These are phyloP conservation scores for Phataginus tetradactyla DNA, from an alignment of 2,797 vertebrate genomes.

Conservation along the genomic window DNA sequence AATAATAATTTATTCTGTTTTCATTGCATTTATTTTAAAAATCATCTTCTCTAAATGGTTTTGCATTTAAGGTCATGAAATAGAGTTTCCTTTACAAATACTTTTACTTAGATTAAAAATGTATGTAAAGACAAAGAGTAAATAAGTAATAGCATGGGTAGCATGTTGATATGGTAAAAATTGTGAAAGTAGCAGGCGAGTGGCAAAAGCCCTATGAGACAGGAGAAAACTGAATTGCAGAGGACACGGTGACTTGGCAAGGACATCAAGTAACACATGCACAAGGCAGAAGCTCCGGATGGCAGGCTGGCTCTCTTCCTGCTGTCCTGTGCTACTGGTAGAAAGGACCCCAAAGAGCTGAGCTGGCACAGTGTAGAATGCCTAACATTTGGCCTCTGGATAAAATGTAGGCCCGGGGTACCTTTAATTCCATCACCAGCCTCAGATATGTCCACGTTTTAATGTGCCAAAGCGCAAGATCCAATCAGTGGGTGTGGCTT, in stretches of 20 bases:
- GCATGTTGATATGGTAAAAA: neutral
- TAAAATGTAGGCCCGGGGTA: neutral
- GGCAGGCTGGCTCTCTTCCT: neutral
- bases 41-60: neutral
- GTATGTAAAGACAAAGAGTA: constrained; percentile 37
- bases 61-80: neutral
- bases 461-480: neutral
- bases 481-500: neutral
- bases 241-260: neutral
- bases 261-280: neutral
- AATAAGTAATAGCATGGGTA: neutral
- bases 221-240: neutral
- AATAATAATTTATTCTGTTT: neutral
- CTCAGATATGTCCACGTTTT: neutral
- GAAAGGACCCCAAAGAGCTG: neutral
- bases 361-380: neutral
- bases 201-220: neutral
- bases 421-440: neutral
- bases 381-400: neutral
- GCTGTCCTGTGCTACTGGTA: neutral
- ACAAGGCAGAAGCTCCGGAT: neutral
- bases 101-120: neutral
- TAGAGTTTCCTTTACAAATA: neutral
- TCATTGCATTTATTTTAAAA: constrained; percentile 11
- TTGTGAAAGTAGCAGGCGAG: neutral